These are phyloP conservation scores for Helobdella robusta DNA, from an alignment of 2,888 invertebrate genomes.

Conservation along the genomic window DNA sequence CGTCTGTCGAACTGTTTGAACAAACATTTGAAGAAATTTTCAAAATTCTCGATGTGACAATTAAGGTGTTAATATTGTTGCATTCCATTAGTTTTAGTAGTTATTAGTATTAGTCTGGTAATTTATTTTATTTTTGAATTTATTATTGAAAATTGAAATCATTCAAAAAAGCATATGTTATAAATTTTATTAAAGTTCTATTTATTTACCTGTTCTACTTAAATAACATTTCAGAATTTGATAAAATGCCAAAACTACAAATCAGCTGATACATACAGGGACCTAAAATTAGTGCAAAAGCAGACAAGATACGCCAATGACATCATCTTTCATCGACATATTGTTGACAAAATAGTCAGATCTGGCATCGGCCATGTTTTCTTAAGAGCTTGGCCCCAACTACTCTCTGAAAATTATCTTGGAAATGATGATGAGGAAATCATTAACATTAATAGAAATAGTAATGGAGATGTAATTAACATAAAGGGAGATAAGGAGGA, in stretches of 20 bases:
- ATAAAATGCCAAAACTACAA: conserved; percentile 30
- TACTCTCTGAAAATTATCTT: conserved; percentile 30
- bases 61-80: neutral
- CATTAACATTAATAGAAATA: conserved; percentile 33
- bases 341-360: conserved; percentile 34
- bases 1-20: no score
- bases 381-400: conserved; percentile 32
- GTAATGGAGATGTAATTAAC: neutral
- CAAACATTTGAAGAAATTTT: conserved; percentile 13
- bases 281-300: conserved; percentile 34
- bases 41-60: neutral
- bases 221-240: conserved; percentile 29
- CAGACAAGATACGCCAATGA: conserved; percentile 35
- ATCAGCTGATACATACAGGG: conserved; percentile 21
- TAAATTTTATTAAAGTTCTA: neutral
- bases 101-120: neutral
- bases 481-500: neutral
- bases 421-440: conserved; percentile 24
- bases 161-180: neutral
- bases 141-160: conserved; percentile 2
- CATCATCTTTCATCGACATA: conserved; percentile 31
- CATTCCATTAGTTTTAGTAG: neutral
- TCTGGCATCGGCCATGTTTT: conserved; percentile 35
- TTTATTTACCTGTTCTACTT: neutral
- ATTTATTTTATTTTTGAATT: no score